Percentiles rank a stretch among this genome's conserved stretches.
Evolutionary conservation across 2,797 vertebrate species (phyloP).

Genomic region (Sebastiscus tertius): DNA sequence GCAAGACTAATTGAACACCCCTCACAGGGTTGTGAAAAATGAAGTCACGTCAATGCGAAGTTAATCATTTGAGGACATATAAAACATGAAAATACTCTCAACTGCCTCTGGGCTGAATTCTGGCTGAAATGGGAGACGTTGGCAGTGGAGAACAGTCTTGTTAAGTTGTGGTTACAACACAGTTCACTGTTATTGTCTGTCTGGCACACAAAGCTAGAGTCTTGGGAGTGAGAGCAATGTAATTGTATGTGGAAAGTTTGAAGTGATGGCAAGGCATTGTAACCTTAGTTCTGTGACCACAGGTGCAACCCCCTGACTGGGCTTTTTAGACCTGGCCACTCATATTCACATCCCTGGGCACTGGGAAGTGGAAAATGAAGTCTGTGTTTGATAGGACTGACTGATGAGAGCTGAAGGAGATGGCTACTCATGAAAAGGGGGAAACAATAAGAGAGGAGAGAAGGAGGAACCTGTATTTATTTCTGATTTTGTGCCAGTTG

Average conservation of each 20-base stretch:
- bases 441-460: not conserved
- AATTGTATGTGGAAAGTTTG: constrained; percentile 3
- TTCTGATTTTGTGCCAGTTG: not conserved
- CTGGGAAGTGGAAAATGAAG: not conserved
- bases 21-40: constrained; percentile 30
- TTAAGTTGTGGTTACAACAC: not conserved
- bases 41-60: constrained; percentile 23
- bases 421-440: not conserved
- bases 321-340: not conserved
- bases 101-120: not conserved
- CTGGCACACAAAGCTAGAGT: not conserved
- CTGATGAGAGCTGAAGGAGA: not conserved
- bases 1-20: constrained; percentile 22
- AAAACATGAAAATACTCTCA: constrained; percentile 19
- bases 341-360: not conserved
- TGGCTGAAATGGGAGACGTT: not conserved
- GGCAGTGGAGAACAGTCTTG: not conserved
- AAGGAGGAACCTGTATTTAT: not conserved
- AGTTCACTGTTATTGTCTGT: constrained; percentile 2
- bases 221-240: not conserved
- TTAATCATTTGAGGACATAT: constrained; percentile 27
- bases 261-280: not conserved
- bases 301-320: not conserved
- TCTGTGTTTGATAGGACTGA: not conserved
- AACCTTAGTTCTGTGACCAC: not conserved